Percentiles rank a stretch among this genome's conserved stretches.
Evolutionary conservation across 2,797 vertebrate genomes (phyloP).

Genomic region (Alosa sapidissima): DNA sequence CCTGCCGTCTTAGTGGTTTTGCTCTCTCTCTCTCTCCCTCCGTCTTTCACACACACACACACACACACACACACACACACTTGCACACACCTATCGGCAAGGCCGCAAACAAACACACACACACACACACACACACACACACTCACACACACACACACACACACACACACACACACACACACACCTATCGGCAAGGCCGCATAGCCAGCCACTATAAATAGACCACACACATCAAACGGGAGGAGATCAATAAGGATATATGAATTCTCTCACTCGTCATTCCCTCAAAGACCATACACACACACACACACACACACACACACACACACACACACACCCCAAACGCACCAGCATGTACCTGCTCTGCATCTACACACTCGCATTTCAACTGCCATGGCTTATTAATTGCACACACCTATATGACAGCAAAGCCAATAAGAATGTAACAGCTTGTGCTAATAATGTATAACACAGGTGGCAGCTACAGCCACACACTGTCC

Average conservation of each 20-base stretch:
- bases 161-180: no score
- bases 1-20: not conserved
- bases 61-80: no score
- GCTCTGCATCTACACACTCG: not conserved
- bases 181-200: not conserved
- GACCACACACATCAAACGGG: not conserved
- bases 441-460: not conserved
- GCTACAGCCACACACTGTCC: constrained; percentile 26
- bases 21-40: no score
- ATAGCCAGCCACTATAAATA: not conserved
- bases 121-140: no score
- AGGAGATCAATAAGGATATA: not conserved
- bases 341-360: not conserved
- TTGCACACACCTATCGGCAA: no score
- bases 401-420: not conserved
- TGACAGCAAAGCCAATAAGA: not conserved
- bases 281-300: not conserved
- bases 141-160: no score
- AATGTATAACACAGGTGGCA: not conserved
- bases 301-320: not conserved
- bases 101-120: no score
- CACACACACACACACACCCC: no score
- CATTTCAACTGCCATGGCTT: not conserved
- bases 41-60: no score
- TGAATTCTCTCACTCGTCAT: not conserved